Evolutionary conservation across 2,113 vertebrate species (phyloP), one percentile per base, ranked within the genome.

Genomic region (Sander vitreus): DNA sequence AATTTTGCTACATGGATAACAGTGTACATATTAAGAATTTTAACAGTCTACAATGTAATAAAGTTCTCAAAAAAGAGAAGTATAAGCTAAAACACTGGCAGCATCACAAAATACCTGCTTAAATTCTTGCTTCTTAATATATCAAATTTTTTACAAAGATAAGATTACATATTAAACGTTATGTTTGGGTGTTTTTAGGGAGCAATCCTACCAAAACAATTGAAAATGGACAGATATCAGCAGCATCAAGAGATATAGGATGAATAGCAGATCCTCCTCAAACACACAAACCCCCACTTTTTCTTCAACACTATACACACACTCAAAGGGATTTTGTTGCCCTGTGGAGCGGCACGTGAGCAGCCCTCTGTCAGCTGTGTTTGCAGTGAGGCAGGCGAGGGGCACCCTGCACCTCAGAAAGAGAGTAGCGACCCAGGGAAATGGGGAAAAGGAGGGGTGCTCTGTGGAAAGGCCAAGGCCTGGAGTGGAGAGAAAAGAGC

Each of bases 301-400:
- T 73, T 81, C 77, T 73, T 50, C 58, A 48, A 88, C 88, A 83
- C 83, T 89, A 30, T 85, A 81, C 69, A 47, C 84, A 79, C 92
- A 85, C 90, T 90, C 85, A 83, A 90, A 91, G 57, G 88, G 90
- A 84, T 86, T 89, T 87, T 65, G 91, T 92, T 93, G 92, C 87
- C 94, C 94, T 86, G 88, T 23, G 67, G 92, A 89, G 87, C 65
- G 87, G 94, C 95, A 96, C 95, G 95, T 91, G 95, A 96, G 94
- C 91, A 43, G 90, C 89, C 91, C 94, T 94, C 93, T 93, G 93
- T 96, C 95, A 96, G 95, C 95, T 96, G 95, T 95, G 95, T 96
- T 96, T 96, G 94, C 93, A 86, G 91, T 93, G 84, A 83, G 89
- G 92, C 88, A 93, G 92, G 92, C 91, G 93, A 92, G 92, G 93